Evolutionary conservation across 2,113 vertebrate species (phyloP).

Genomic region (Antechinus stuartii): DNA sequence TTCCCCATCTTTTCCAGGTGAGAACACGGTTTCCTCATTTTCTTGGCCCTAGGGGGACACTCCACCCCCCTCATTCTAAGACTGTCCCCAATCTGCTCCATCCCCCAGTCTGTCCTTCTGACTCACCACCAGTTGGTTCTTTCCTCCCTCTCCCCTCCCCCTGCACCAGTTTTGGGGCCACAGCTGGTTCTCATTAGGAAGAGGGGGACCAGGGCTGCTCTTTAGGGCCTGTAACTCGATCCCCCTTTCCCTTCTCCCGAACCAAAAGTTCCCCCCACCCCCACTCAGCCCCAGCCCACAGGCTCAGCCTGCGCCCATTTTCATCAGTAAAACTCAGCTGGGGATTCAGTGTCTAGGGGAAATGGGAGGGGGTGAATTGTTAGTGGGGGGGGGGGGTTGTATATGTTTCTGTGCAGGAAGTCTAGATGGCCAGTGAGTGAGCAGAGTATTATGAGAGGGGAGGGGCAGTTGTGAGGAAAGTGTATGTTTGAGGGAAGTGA

Average conservation of each 20-base stretch:
- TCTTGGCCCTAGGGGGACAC: not conserved
- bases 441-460: not conserved
- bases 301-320: not conserved
- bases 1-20: conserved; percentile 67
- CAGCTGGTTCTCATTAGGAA: conserved; percentile 82
- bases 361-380: not conserved
- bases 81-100: conserved; percentile 3
- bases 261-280: conserved; percentile 28
- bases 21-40: not conserved
- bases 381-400: not conserved
- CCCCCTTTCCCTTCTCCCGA: conserved; percentile 63
- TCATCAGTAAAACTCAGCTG: conserved; percentile 17
- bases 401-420: not conserved
- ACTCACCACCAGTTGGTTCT: not conserved
- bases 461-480: not conserved
- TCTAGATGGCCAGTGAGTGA: not conserved
- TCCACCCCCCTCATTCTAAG: conserved; percentile 28
- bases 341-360: conserved; percentile 15
- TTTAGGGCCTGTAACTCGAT: conserved; percentile 80
- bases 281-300: conserved; percentile 18
- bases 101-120: conserved; percentile 49
- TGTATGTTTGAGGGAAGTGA: not conserved
- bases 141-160: conserved; percentile 70
- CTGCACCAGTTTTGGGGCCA: conserved; percentile 77
- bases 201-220: conserved; percentile 78